Conservation (phyloP, 2,113 vertebrate genomes). For the Anhinga rufa region DNA sequence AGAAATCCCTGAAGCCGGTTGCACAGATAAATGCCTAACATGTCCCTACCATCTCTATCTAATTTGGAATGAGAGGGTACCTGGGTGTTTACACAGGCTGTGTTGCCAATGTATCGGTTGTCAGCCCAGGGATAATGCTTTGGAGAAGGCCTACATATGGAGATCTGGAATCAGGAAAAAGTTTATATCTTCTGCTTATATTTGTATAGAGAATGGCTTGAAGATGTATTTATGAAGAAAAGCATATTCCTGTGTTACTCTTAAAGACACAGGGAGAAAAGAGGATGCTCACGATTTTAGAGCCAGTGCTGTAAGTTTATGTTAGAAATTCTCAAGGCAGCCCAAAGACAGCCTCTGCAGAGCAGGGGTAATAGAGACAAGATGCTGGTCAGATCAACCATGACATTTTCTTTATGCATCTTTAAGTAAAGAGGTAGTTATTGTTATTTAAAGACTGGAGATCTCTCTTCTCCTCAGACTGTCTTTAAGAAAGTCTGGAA, state of each 20-base stretch:
- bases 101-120: not conserved
- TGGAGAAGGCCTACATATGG: not conserved
- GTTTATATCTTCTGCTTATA: not conserved
- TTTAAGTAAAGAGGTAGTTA: not conserved
- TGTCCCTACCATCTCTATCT: not conserved
- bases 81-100: not conserved
- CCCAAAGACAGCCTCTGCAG: not conserved
- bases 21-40: not conserved
- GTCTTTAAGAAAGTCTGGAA: not conserved
- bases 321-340: not conserved
- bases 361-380: not conserved
- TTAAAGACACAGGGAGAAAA: not conserved
- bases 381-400: not conserved
- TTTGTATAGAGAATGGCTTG: not conserved
- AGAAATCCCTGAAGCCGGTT: not conserved
- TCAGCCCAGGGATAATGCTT: not conserved
- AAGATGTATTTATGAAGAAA: not conserved
- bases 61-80: not conserved
- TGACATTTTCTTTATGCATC: not conserved
- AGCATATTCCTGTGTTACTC: not conserved
- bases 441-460: not conserved
- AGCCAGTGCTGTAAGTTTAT: not conserved
- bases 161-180: not conserved
- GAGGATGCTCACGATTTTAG: not conserved
- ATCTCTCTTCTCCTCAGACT: not conserved